phyloP scores from a whole-genome alignment of 2,113 vertebrate species.

The Ginglymostoma cirratum region DNA sequence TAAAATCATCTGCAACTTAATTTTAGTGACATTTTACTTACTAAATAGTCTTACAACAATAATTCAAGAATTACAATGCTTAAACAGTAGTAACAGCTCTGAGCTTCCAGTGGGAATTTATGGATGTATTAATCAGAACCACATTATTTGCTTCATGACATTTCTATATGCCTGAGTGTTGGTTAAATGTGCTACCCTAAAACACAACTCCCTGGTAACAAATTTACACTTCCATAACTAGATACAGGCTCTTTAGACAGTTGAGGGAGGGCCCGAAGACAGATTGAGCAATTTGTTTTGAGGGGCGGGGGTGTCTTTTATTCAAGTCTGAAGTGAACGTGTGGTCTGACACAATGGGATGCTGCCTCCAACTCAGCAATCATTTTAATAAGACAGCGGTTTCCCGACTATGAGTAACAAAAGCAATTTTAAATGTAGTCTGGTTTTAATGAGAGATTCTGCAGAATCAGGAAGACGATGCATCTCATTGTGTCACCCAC shows the following conservation, averaged over 20 bases:
- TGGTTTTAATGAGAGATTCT: neutral
- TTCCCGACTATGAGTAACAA: neutral
- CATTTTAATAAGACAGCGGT: neutral
- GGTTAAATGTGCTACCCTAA: neutral
- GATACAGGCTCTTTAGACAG: neutral
- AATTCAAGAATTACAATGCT: neutral
- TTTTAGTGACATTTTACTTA: neutral
- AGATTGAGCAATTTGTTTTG: neutral
- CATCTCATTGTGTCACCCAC: neutral
- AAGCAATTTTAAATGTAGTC: neutral
- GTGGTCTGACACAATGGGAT: neutral
- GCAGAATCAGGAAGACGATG: neutral
- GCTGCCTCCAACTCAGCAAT: neutral
- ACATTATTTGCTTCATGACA: neutral
- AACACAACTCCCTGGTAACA: neutral
- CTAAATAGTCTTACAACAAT: neutral
- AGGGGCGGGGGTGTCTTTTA: neutral
- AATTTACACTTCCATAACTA: neutral
- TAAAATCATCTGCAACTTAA: neutral
- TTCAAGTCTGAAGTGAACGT: neutral
- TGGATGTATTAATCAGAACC: neutral
- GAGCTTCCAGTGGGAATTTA: neutral
- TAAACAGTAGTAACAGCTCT: neutral
- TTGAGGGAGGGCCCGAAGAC: conserved; percentile 8
- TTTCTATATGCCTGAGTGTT: neutral